These are phyloP conservation scores for Latrodectus elegans DNA, from an alignment of 2,888 invertebrate species.

Conservation along the genomic window DNA sequence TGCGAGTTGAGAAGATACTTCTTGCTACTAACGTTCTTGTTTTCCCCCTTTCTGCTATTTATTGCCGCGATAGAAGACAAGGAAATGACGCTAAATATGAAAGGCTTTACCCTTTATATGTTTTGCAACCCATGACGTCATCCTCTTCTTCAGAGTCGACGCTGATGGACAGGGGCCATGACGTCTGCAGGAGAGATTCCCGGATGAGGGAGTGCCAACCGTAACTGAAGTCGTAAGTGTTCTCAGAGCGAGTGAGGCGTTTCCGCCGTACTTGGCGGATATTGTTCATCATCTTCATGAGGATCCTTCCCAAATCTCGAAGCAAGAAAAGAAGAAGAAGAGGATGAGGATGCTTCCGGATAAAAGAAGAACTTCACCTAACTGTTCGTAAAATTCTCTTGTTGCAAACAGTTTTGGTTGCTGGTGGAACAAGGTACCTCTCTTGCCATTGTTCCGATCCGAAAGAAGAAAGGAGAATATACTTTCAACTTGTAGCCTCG, in stretches of 20 bases:
- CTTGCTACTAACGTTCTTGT: no score
- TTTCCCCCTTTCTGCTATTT: no score
- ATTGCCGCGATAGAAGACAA: no score
- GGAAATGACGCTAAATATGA: background rate
- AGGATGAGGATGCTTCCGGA: background rate
- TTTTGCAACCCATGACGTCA: constrained; percentile 17
- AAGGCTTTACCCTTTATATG: constrained; percentile 35
- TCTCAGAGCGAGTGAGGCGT: constrained; percentile 63
- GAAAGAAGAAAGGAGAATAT: background rate
- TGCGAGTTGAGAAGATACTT: no score
- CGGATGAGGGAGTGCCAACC: constrained; percentile 72
- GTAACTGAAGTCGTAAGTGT: constrained; percentile 67
- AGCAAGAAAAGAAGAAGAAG: background rate
- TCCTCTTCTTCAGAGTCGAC: constrained; percentile 71
- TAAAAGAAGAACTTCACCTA: background rate
- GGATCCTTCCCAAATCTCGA: background rate
- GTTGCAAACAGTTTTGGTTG: background rate
- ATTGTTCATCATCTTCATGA: constrained; percentile 68
- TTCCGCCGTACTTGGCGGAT: constrained; percentile 63
- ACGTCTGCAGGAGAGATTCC: constrained; percentile 72
- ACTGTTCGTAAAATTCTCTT: constrained; percentile 2
- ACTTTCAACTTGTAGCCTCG: background rate
- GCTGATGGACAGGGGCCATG: constrained; percentile 72
- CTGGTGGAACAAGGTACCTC: background rate
- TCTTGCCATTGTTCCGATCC: constrained; percentile 7